Percentiles rank a stretch among this genome's conserved stretches.
phyloP scores from a whole-genome alignment of 2,113 vertebrate species.

The Otocyon megalotis region DNA sequence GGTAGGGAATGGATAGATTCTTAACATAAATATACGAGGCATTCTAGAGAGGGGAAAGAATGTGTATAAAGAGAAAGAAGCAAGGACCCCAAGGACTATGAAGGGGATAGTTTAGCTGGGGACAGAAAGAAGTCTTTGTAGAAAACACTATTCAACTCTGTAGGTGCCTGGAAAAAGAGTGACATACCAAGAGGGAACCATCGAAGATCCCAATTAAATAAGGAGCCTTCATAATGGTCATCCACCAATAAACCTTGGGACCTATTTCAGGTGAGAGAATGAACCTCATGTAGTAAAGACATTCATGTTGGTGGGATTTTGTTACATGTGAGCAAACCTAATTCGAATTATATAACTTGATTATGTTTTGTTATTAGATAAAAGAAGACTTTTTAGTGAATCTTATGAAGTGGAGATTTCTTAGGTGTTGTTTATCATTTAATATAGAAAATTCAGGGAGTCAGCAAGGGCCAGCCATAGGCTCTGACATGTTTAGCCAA shows the following conservation, averaged over 20 bases:
- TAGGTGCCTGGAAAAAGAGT: neutral
- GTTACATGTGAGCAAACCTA: neutral
- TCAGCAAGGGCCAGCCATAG: neutral
- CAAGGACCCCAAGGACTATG: no score
- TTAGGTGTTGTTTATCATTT: neutral
- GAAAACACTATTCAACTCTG: neutral
- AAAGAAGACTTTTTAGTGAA: neutral
- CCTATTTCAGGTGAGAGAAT: neutral
- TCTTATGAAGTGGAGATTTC: neutral
- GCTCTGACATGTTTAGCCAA: neutral
- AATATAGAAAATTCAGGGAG: neutral
- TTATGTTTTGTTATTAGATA: neutral
- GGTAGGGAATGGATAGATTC: neutral
- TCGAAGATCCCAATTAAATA: neutral
- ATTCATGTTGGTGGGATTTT: neutral
- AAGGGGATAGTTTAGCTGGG: neutral
- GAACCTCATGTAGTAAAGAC: neutral
- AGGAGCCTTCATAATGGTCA: neutral
- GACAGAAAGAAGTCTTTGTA: neutral
- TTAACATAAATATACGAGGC: neutral
- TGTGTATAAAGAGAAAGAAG: neutral
- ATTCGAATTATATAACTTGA: neutral
- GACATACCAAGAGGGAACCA: neutral
- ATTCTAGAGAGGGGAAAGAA: neutral
- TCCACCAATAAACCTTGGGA: no score